Evolutionary conservation across 2,797 vertebrate genomes (phyloP).

Genomic region (Oreortyx pictus): DNA sequence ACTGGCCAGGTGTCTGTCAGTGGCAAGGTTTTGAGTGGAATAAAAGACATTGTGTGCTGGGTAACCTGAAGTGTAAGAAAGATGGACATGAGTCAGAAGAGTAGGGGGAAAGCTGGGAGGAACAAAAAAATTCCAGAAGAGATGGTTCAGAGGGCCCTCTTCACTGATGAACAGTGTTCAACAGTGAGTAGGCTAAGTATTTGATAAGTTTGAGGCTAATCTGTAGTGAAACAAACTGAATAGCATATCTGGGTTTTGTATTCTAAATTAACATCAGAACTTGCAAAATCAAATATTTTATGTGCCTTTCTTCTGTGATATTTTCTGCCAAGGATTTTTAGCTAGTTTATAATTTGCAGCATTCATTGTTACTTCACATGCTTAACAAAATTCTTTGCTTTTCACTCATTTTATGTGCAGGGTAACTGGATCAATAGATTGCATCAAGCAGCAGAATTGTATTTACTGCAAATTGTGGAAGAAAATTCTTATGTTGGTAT

Average conservation of each 20-base stretch:
- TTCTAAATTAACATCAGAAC: background rate
- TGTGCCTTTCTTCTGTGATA: background rate
- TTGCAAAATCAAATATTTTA: background rate
- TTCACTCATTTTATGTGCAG: constrained; percentile 30
- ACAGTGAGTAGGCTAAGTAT: background rate
- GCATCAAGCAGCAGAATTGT: constrained; percentile 74
- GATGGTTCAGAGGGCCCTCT: background rate
- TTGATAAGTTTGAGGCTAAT: too few relatives aligned
- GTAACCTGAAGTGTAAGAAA: background rate
- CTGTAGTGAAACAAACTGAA: background rate
- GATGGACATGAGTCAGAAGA: background rate
- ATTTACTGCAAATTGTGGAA: constrained; percentile 75
- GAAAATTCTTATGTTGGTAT: constrained; percentile 72
- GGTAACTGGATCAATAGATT: constrained; percentile 49
- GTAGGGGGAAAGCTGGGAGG: too few relatives aligned
- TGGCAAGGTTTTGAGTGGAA: background rate
- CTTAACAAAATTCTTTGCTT: background rate
- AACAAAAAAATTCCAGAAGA: background rate
- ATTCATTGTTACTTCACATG: background rate
- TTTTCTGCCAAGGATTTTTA: background rate
- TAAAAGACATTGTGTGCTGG: background rate
- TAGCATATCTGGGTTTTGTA: background rate
- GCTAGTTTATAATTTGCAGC: background rate
- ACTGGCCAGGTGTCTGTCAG: background rate
- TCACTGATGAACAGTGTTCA: background rate